Base-by-base conservation (phyloP, 1,140 invertebrate species). In the Heliconius melpomene region DNA sequence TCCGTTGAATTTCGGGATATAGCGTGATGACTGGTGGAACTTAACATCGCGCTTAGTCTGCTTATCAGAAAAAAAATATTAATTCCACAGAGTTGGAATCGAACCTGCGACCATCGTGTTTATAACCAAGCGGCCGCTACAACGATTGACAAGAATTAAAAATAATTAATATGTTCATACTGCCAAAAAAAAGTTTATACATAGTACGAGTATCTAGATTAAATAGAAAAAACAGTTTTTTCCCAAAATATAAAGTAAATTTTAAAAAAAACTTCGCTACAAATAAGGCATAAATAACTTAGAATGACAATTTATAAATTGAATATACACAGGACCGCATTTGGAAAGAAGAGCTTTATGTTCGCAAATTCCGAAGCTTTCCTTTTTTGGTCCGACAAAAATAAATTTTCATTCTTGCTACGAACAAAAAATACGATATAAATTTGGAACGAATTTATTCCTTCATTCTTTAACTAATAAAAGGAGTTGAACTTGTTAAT, bases 281-380 rank as follows among this genome's bases (percentile, higher is more conserved):
- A 78, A 72, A 71, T 72, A 72, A 70, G 71, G 50, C 26, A 78
- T 72, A 71, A 71, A 77, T 75, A 75, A 57, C 74, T 75, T 60
- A 23, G 52, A 75, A 75, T 60, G 74, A 57, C 74, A 75, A 57
- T 75, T 75, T 75, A 75, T 75, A 75, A 75, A 75, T 75, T 75
- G 74, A 60, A 75, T 75, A 57, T 20, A 75, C 29, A 57, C 74
- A 75, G 74, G 74, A 32, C 50, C 74, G 74, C 57, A 75, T 57
- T 74, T 29, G 52, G 74, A 46, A 46, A 16, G 29, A 60, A 36
- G 74, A 20, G 29, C 50, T 74, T 52, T 26, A 26, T 74, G 72
- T 66, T 29, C 36, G 36, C 32, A 60, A 36, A 66, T 74, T 52
- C 36, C 60, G 26, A 66, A 11, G 60, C 60, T n/a, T 66, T 26